Percentiles rank a stretch among this genome's conserved stretches.
phyloP scores from a whole-genome alignment of 2,797 vertebrate genomes.

The Scyliorhinus canicula region DNA sequence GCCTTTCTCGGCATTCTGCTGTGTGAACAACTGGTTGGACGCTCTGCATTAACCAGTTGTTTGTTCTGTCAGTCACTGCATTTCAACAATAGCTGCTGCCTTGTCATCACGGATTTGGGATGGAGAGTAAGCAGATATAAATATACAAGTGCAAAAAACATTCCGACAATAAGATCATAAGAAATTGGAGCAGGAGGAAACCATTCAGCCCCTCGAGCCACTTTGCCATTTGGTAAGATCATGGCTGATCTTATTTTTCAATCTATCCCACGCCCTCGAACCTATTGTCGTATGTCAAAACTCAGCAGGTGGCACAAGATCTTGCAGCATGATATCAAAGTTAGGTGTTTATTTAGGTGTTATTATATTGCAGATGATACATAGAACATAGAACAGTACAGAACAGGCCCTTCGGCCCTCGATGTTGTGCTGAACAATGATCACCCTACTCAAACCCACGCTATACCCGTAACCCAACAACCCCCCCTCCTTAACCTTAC shows the following conservation, averaged over 20 bases:
- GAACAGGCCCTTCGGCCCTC: too few species aligned
- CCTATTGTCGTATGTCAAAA: not conserved
- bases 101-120: not conserved
- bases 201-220: not conserved
- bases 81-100: constrained; percentile 26
- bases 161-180: not conserved
- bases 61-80: constrained; percentile 26
- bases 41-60: not conserved
- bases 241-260: not conserved
- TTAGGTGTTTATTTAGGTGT: too few species aligned
- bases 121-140: not conserved
- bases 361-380: not conserved
- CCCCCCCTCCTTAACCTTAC: too few species aligned
- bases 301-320: not conserved
- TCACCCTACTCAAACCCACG: too few species aligned
- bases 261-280: not conserved
- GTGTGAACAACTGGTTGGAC: not conserved
- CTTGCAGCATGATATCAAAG: not conserved
- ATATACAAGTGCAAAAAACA: constrained; percentile 24
- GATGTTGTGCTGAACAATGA: too few species aligned
- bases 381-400: too few species aligned
- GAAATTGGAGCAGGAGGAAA: not conserved
- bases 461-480: too few species aligned
- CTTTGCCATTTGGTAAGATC: not conserved
- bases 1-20: constrained; percentile 30